Percentiles rank a stretch among this genome's conserved stretches.
phyloP scores from a whole-genome alignment of 2,797 vertebrate genomes.

The Malacoctenus gilli region DNA sequence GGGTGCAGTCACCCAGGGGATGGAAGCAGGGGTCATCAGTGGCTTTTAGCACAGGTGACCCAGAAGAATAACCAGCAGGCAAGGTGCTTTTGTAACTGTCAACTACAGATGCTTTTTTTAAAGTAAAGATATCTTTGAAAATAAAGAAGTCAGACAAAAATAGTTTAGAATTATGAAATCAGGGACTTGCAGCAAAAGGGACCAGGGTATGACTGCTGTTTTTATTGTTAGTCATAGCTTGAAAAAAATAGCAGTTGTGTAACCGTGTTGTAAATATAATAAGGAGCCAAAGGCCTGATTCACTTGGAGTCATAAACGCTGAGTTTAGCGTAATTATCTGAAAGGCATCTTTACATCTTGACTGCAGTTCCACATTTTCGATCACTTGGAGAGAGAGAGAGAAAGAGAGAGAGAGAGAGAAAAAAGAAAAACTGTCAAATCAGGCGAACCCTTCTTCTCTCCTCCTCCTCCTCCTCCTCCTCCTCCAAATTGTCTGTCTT shows the following conservation, averaged over 20 bases:
- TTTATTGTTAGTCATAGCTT: not conserved
- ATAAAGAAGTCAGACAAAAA: not conserved
- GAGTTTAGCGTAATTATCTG: conserved; percentile 18
- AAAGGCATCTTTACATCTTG: conserved; percentile 31
- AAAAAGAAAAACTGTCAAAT: conserved; percentile 42
- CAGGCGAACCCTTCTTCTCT: conserved; percentile 56
- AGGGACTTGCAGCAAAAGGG: not conserved
- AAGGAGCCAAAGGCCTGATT: not conserved
- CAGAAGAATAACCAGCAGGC: conserved; percentile 38
- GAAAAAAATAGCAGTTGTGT: not conserved
- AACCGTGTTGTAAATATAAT: not conserved
- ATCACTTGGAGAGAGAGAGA: conserved; percentile 32
- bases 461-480: conserved; percentile 39
- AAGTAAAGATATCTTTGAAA: conserved; percentile 1
- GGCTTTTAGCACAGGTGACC: conserved; percentile 50
- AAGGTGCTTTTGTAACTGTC: too few relatives aligned
- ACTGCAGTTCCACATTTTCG: conserved; percentile 44
- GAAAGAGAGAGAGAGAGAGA: too few relatives aligned
- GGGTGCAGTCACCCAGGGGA: conserved; percentile 40
- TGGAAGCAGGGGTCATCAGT: conserved; percentile 34
- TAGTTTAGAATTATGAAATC: conserved; percentile 4
- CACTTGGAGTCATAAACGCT: conserved; percentile 2
- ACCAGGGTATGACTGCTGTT: conserved; percentile 2
- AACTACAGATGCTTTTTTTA: too few relatives aligned
- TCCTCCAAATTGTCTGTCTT: conserved; percentile 68